Evolutionary conservation across 2,888 invertebrate species (phyloP).

Genomic region (Proisotoma minuta): DNA sequence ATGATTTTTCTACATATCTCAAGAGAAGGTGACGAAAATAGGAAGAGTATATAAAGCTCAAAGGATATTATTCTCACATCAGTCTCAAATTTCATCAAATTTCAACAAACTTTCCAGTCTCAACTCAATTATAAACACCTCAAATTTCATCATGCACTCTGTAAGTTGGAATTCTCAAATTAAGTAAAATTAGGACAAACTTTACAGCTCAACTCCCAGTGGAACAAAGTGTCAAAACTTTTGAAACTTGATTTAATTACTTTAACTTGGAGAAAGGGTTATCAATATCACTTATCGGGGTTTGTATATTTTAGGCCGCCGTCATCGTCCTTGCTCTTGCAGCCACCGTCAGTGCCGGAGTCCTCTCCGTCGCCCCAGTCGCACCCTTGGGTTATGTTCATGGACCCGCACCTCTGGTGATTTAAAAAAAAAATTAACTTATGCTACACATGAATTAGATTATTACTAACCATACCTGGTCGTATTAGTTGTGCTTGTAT

Average conservation of each 20-base stretch:
- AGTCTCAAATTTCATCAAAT: not conserved
- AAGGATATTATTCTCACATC: not conserved
- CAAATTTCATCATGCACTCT: constrained; percentile 26
- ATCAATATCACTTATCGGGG: constrained; percentile 7
- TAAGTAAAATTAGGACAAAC: too few species aligned
- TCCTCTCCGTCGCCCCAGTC: constrained; percentile 18
- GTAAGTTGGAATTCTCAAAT: too few species aligned
- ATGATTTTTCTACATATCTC: too few species aligned
- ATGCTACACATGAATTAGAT: not conserved
- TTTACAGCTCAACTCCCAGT: not conserved
- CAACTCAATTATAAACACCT: constrained; percentile 9
- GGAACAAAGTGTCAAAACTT: too few species aligned
- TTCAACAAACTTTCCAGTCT: constrained; percentile 13
- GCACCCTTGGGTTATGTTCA: constrained; percentile 26
- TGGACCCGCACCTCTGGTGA: constrained; percentile 18
- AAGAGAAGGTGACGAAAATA: too few species aligned
- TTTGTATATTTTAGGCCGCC: constrained; percentile 15
- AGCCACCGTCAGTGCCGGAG: constrained; percentile 30
- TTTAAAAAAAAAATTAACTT: not conserved
- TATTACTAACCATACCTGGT: not conserved
- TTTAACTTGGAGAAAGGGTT: too few species aligned
- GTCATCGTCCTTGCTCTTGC: constrained; percentile 28
- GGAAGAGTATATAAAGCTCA: constrained; percentile 8
- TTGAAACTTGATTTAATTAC: constrained; percentile 1
- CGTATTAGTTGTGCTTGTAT: too few species aligned